Evolutionary conservation across 1,140 invertebrate genomes (phyloP).

Genomic region (Musca vetustissima): DNA sequence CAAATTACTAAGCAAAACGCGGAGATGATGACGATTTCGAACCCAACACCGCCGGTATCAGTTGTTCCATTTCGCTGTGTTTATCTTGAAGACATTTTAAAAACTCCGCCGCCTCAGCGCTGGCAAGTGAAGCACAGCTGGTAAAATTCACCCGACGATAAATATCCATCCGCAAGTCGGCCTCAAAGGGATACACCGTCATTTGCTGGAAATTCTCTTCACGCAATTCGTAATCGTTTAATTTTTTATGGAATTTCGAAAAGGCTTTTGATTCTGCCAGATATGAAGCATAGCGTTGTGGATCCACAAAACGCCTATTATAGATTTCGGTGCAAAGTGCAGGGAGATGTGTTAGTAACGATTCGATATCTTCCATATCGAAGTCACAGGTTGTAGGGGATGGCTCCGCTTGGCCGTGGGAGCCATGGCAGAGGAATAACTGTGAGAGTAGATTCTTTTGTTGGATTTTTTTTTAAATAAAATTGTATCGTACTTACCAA

Average conservation of each 20-base stretch:
- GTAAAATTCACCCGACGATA: not conserved
- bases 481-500: not conserved
- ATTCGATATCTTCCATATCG: conserved; percentile 10
- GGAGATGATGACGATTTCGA: not conserved
- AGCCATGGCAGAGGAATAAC: too few relatives aligned
- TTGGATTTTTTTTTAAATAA: not conserved
- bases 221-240: conserved; percentile 18
- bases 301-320: not conserved
- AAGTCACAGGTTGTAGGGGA: conserved; percentile 2
- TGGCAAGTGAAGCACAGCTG: not conserved
- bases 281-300: not conserved
- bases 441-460: not conserved
- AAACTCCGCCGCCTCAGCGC: not conserved
- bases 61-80: not conserved
- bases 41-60: not conserved
- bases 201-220: not conserved
- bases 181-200: conserved; percentile 4
- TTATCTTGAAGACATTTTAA: conserved; percentile 7
- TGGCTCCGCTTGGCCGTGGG: too few relatives aligned
- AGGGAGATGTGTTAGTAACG: not conserved
- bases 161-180: not conserved
- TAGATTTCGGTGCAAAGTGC: conserved; percentile 15
- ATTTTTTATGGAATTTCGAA: conserved; percentile 6
- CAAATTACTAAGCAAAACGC: too few relatives aligned
- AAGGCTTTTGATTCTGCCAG: conserved; percentile 15